phyloP scores from a whole-genome alignment of 2,888 invertebrate species.

The Microdon myrmicae region DNA sequence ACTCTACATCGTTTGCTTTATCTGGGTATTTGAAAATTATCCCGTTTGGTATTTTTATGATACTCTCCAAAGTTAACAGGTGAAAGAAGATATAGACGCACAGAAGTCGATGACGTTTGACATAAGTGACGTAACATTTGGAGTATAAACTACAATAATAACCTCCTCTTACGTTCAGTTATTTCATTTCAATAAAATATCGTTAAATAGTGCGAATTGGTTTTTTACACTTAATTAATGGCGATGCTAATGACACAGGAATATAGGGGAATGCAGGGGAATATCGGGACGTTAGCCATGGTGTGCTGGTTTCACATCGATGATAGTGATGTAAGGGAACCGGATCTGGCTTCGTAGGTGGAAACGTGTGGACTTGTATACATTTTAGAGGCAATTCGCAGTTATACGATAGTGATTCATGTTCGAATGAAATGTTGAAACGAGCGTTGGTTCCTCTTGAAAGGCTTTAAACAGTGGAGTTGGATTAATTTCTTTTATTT shows the following conservation, averaged over 20 bases:
- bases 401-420: too few species aligned
- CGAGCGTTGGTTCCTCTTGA: too few species aligned
- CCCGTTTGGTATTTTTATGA: slow-evolving; percentile 50
- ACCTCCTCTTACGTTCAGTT: slow-evolving; percentile 35
- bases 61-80: slow-evolving; percentile 15
- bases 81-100: not conserved
- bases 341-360: too few species aligned
- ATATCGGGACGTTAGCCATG: too few species aligned
- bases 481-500: too few species aligned
- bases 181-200: slow-evolving; percentile 43
- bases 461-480: too few species aligned
- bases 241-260: slow-evolving; percentile 33
- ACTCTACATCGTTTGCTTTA: not conserved
- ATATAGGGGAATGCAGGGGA: too few species aligned
- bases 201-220: slow-evolving; percentile 51
- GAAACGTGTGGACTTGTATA: too few species aligned
- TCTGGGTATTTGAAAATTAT: slow-evolving; percentile 40
- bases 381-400: too few species aligned
- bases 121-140: slow-evolving; percentile 33
- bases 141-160: slow-evolving; percentile 33
- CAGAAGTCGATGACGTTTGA: slow-evolving; percentile 9
- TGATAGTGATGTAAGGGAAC: too few species aligned
- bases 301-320: too few species aligned
- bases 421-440: too few species aligned
- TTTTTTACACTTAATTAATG: slow-evolving; percentile 50